These are phyloP conservation scores for Sinocyclocheilus rhinocerous DNA, from an alignment of 2,113 vertebrate genomes.

Conservation along the genomic window DNA sequence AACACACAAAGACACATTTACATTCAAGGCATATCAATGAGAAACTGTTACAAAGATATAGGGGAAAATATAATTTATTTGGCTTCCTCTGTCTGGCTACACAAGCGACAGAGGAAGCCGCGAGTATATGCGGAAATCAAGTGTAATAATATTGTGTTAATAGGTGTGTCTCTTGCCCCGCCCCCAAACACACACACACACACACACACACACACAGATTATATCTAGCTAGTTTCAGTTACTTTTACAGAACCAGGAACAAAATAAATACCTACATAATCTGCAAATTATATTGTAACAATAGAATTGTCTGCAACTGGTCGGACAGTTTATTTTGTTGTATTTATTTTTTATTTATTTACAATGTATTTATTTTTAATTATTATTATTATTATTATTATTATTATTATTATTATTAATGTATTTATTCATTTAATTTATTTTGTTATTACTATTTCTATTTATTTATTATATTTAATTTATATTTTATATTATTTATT, in stretches of 20 bases:
- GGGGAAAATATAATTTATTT: no score
- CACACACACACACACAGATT: not conserved
- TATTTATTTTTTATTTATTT: no score
- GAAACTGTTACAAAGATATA: slow-evolving; percentile 17
- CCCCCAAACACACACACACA: not conserved
- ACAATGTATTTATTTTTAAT: no score
- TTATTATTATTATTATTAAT: not conserved
- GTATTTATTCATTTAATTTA: not conserved
- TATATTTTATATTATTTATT: not conserved
- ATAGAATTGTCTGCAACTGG: not conserved
- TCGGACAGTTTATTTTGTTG: not conserved
- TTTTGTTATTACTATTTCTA: not conserved
- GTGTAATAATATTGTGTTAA: not conserved
- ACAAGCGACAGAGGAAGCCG: not conserved
- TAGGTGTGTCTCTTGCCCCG: not conserved
- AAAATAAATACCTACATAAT: not conserved
- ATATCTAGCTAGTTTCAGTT: not conserved
- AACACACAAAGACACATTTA: not conserved
- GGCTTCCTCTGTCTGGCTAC: not conserved
- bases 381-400: no score
- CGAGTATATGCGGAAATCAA: not conserved
- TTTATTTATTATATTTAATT: not conserved
- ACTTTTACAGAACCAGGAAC: not conserved
- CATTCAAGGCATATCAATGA: slow-evolving; percentile 40
- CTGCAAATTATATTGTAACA: not conserved